These are phyloP conservation scores for Hoplias malabaricus DNA, from an alignment of 2,113 vertebrate species.

Conservation along the genomic window DNA sequence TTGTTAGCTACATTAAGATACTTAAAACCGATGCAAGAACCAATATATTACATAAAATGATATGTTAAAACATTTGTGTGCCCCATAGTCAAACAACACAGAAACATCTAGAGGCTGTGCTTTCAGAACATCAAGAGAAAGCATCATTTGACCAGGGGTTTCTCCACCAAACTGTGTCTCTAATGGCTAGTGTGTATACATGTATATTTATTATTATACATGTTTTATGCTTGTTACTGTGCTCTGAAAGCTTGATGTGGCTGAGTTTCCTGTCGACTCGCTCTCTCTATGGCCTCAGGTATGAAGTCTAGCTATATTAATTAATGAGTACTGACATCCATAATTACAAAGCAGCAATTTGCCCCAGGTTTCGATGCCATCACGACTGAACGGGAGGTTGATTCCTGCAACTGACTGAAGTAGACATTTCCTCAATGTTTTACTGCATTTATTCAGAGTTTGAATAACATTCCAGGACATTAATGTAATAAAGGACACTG, in stretches of 20 bases:
- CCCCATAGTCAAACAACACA: too few relatives aligned
- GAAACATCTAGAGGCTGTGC: too few relatives aligned
- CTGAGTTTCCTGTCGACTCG: not conserved
- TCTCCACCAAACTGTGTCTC: not conserved
- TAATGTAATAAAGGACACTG: slow-evolving; percentile 32
- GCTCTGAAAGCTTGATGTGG: not conserved
- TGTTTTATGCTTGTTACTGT: not conserved
- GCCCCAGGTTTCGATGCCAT: not conserved
- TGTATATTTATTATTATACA: not conserved
- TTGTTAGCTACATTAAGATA: too few relatives aligned
- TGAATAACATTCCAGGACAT: not conserved
- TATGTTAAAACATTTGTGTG: too few relatives aligned
- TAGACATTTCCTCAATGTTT: not conserved
- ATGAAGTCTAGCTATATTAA: not conserved
- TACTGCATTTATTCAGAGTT: not conserved
- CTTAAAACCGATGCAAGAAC: too few relatives aligned
- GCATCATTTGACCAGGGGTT: too few relatives aligned
- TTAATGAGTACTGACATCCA: not conserved
- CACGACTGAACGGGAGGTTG: not conserved
- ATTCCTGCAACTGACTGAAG: not conserved
- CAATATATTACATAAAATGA: too few relatives aligned
- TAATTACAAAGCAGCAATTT: slow-evolving; percentile 2
- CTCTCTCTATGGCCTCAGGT: not conserved
- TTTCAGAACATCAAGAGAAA: too few relatives aligned
- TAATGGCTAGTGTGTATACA: not conserved